Conservation (phyloP, 2,888 invertebrate species). For the Miltochrista miniata region DNA sequence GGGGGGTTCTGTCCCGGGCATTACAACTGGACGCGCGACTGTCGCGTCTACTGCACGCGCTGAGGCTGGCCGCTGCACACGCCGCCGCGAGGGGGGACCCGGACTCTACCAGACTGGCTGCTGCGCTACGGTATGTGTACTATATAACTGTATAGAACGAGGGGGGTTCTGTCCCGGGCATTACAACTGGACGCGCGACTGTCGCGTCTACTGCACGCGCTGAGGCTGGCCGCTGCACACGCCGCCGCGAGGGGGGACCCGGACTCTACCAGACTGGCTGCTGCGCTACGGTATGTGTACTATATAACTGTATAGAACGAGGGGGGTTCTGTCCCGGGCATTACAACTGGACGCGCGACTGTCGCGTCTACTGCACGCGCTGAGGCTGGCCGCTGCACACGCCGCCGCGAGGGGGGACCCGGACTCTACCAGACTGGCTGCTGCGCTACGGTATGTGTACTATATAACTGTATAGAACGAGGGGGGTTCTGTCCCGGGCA, state of each 20-base stretch:
- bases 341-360: conserved; percentile 79
- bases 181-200: conserved; percentile 79
- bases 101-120: conserved; percentile 73
- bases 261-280: conserved; percentile 73
- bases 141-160: too few species aligned
- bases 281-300: conserved; percentile 82
- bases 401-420: conserved; percentile 85
- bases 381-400: conserved; percentile 85
- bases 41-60: conserved; percentile 66
- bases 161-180: conserved; percentile 87
- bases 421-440: conserved; percentile 73
- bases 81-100: conserved; percentile 85
- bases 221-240: conserved; percentile 85
- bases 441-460: conserved; percentile 82
- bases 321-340: conserved; percentile 87
- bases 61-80: conserved; percentile 85
- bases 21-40: conserved; percentile 79
- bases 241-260: conserved; percentile 85
- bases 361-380: conserved; percentile 66
- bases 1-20: conserved; percentile 87
- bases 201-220: conserved; percentile 66
- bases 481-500: conserved; percentile 87
- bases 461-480: too few species aligned
- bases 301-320: too few species aligned
- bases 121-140: conserved; percentile 82